Evolutionary conservation across 2,888 invertebrate species (phyloP), one percentile per base, ranked within the genome.

Genomic region (Dynastes hyllus): DNA sequence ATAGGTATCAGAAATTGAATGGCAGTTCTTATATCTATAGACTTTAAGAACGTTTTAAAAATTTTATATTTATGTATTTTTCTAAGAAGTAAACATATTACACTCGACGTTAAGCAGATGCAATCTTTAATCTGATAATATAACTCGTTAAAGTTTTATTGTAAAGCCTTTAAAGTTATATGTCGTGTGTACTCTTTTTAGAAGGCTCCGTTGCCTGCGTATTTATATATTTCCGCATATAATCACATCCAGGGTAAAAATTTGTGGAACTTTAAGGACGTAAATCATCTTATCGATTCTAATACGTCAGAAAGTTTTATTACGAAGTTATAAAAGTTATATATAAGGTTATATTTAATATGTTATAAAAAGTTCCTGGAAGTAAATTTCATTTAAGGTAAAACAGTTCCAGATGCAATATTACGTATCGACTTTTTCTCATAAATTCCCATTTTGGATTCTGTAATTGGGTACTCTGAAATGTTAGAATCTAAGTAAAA

Each of bases 271-370:
- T 77, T 77, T 77, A 40, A 13, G 58, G 61, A 58, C 69, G 77
- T 77, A 77, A 77, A 77, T 77, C 77, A 77, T 77, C 77, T 66
- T 69, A 69, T 77, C 77, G 77, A 77, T 77, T 69, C 58, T 77
- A 77, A 77, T 77, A 77, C 69, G 77, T 77, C 77, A 77, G 58
- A 69, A 77, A 77, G 69, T 77, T 77, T 77, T 77, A 77, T 77
- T 77, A 69, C 77, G 29, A 51, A 69, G 69, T 77, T 77, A 75
- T 75, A 75, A 75, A 75, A 75, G 73, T 63, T 75, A 75, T 75
- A 75, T 75, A 75, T 61, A 75, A 75, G 61, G 40, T 61, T 75
- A 75, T 45, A 61, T 75, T 75, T 75, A 75, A 63, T 71, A 71
- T 75, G 73, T 45, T 61, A 75, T 61, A 63, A 50, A 75, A 75